phyloP scores from a whole-genome alignment of 2,113 vertebrate species.

The Ciconia boyciana region DNA sequence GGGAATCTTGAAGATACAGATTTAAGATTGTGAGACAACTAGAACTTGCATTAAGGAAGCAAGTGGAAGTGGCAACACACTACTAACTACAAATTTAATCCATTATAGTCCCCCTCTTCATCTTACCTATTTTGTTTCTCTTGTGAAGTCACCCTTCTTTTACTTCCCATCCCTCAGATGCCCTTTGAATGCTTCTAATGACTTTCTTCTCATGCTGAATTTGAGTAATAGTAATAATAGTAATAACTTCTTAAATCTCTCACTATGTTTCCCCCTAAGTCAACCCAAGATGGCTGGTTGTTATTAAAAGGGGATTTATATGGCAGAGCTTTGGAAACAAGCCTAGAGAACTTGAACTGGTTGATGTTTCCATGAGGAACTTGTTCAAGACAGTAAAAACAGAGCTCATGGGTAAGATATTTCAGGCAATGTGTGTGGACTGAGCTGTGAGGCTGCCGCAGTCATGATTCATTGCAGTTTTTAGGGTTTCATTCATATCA shows the following conservation, averaged over 20 bases:
- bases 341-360: background rate
- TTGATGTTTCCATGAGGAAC: background rate
- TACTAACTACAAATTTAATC: background rate
- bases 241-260: background rate
- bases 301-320: background rate
- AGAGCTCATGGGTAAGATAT: background rate
- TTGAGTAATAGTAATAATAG: background rate
- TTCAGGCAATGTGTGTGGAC: background rate
- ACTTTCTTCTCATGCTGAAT: background rate
- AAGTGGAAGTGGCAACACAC: background rate
- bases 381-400: background rate
- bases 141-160: background rate
- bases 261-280: background rate
- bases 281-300: background rate
- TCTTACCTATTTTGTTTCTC: background rate
- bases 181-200: background rate
- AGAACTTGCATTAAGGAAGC: background rate
- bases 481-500: background rate
- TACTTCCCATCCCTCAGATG: background rate
- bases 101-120: background rate
- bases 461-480: background rate
- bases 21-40: background rate
- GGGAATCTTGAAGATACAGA: background rate
- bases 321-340: background rate
- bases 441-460: background rate